Percentiles rank a stretch among this genome's conserved stretches.
Conservation (phyloP, 2,797 vertebrate species). For the Leptodactylus fallax region DNA sequence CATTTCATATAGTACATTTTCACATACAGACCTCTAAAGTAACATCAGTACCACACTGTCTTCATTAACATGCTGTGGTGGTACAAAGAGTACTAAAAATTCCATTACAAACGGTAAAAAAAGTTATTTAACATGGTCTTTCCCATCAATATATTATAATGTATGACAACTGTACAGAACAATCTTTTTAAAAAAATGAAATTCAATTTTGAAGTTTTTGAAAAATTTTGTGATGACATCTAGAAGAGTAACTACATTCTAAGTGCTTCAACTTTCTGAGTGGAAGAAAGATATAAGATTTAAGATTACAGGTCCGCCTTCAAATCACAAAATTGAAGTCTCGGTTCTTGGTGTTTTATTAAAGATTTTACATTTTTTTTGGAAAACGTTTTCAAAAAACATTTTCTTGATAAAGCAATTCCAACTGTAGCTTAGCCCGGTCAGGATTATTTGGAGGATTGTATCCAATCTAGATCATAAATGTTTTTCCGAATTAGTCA, state of each 20-base stretch:
- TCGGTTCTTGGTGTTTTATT: background rate
- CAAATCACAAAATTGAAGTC: background rate
- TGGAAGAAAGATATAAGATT: background rate
- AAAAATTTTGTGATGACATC: background rate
- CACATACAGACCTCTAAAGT: background rate
- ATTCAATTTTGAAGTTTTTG: background rate
- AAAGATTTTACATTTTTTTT: background rate
- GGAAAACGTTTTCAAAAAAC: background rate
- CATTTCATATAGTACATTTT: background rate
- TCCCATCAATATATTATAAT: background rate
- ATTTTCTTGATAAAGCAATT: background rate
- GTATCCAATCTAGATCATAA: background rate
- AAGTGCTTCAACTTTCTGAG: background rate
- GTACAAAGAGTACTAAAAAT: constrained; percentile 35
- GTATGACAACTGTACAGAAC: background rate
- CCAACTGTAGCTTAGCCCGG: background rate
- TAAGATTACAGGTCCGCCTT: background rate
- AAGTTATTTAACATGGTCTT: background rate
- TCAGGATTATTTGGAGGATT: background rate
- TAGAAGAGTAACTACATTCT: background rate
- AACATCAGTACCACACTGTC: background rate
- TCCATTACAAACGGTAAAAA: constrained; percentile 47
- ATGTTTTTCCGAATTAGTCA: background rate
- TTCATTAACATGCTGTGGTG: background rate
- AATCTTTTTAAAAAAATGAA: background rate